Percentiles rank a stretch among this genome's conserved stretches.
Evolutionary conservation across 1,140 invertebrate species (phyloP).

Genomic region (Steinernema feltiae): DNA sequence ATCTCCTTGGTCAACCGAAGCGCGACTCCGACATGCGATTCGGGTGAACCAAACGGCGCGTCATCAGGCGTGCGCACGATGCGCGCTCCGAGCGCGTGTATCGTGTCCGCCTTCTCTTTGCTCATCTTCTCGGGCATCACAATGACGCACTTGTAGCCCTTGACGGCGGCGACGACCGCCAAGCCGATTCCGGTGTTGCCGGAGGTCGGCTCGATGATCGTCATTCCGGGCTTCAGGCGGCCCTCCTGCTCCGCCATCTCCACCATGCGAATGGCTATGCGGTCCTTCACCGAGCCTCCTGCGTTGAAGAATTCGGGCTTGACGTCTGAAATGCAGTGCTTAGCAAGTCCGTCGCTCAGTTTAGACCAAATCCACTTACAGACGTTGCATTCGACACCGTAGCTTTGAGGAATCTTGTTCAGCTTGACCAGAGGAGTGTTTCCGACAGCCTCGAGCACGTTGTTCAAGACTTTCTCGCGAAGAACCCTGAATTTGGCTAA

Average conservation of each 20-base stretch:
- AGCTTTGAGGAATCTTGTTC: constrained; percentile 74
- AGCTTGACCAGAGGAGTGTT: constrained; percentile 83
- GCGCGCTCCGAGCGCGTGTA: constrained; percentile 82
- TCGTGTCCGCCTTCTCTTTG: constrained; percentile 74
- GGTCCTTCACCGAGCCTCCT: constrained; percentile 93
- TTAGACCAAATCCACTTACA: constrained; percentile 69
- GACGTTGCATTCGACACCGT: constrained; percentile 82
- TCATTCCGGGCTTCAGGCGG: constrained; percentile 75
- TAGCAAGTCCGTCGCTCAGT: not conserved
- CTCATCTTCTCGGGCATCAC: constrained; percentile 99
- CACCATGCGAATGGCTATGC: constrained; percentile 88
- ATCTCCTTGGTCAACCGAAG: constrained; percentile 65
- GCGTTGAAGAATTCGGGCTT: constrained; percentile 98
- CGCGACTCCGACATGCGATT: constrained; percentile 84
- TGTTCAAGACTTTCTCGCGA: constrained; percentile 68
- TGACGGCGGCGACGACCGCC: constrained; percentile 85
- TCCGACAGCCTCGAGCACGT: constrained; percentile 79
- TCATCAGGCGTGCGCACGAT: constrained; percentile 87
- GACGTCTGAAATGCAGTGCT: constrained; percentile 67
- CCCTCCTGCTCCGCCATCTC: constrained; percentile 83
- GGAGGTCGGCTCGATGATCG: constrained; percentile 88
- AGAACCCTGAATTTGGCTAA: constrained; percentile 9
- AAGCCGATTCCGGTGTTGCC: constrained; percentile 74
- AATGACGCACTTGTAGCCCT: constrained; percentile 90
- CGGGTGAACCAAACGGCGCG: constrained; percentile 78